These are phyloP conservation scores for Penaeus vannamei DNA, from an alignment of 1,140 invertebrate genomes.

Conservation along the genomic window DNA sequence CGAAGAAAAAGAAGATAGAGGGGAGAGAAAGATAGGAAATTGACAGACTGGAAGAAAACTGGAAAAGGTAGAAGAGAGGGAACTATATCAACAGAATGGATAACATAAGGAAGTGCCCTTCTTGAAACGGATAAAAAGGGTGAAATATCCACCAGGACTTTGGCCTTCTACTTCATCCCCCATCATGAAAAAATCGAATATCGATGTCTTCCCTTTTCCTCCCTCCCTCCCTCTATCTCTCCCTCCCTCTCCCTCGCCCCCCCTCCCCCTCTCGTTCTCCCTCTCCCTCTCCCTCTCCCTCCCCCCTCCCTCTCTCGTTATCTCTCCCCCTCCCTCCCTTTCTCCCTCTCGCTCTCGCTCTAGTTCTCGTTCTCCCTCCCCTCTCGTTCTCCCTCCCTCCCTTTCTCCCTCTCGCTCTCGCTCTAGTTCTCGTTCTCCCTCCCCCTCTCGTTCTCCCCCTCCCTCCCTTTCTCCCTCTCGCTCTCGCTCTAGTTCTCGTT, in stretches of 20 bases:
- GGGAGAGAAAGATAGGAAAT: neutral
- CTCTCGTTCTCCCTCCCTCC: neutral
- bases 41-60: neutral
- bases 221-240: neutral
- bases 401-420: neutral
- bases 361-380: too few relatives aligned
- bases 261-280: conserved; percentile 29
- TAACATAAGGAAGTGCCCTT: too few relatives aligned
- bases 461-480: conserved; percentile 28
- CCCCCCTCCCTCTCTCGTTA: neutral
- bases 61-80: too few relatives aligned
- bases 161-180: too few relatives aligned
- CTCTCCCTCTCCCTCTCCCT: conserved; percentile 23
- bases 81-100: too few relatives aligned
- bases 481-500: conserved; percentile 6
- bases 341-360: too few relatives aligned
- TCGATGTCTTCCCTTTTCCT: too few relatives aligned
- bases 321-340: neutral
- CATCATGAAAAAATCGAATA: too few relatives aligned
- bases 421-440: neutral
- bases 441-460: neutral
- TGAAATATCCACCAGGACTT: too few relatives aligned
- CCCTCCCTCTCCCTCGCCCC: neutral
- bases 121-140: too few relatives aligned
- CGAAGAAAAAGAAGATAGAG: neutral